phyloP scores from a whole-genome alignment of 2,797 vertebrate species.

The Oreochromis mossambicus region DNA sequence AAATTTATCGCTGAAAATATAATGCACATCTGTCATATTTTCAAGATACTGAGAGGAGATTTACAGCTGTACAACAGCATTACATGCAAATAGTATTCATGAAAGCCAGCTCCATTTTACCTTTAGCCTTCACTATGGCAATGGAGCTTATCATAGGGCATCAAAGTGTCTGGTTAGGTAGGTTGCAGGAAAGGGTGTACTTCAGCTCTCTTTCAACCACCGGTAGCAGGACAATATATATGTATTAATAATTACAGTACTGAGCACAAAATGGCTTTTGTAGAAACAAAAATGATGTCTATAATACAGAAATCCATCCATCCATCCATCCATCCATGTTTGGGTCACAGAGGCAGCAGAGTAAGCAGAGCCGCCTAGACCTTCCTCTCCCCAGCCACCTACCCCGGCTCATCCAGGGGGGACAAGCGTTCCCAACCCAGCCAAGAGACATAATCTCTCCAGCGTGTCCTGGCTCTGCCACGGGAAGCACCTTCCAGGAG shows the following conservation, averaged over 20 bases:
- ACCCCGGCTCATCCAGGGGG: background rate
- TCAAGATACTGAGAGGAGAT: slow-evolving; percentile 4
- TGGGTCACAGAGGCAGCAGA: background rate
- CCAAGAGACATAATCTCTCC: background rate
- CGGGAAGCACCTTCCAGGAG: background rate
- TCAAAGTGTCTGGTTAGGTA: slow-evolving; percentile 3
- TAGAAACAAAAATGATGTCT: background rate
- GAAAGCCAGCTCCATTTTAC: background rate
- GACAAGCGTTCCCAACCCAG: background rate
- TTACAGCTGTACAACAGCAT: background rate
- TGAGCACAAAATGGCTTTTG: background rate
- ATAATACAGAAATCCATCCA: background rate
- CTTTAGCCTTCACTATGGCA: slow-evolving; percentile 16
- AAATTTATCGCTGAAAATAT: background rate
- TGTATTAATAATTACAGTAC: background rate
- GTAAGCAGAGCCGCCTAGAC: background rate
- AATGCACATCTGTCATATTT: slow-evolving; percentile 16
- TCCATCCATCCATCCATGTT: background rate
- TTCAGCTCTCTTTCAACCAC: background rate
- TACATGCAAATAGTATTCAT: slow-evolving; percentile 23
- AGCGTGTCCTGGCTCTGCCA: background rate
- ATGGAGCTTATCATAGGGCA: slow-evolving; percentile 18
- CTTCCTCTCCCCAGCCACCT: background rate
- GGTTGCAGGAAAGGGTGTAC: background rate
- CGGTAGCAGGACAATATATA: background rate